Evolutionary conservation across 2,888 invertebrate species (phyloP).

Genomic region (Caenorhabditis sulstoni): DNA sequence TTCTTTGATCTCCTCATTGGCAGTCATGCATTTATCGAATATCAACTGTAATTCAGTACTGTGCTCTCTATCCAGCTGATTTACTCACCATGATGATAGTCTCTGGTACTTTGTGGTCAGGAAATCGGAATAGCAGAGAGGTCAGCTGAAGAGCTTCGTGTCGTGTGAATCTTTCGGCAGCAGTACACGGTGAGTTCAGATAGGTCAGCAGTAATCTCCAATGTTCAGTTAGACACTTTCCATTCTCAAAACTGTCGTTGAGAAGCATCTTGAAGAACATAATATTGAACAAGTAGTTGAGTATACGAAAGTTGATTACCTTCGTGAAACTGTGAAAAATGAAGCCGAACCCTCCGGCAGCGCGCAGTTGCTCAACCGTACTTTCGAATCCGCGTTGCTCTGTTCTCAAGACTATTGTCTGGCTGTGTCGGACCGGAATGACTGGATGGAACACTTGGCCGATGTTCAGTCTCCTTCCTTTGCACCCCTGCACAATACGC

Average conservation of each 20-base stretch:
- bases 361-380: constrained; percentile 22
- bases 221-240: not conserved
- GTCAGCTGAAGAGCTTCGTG: constrained; percentile 27
- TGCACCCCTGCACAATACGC: not conserved
- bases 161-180: constrained; percentile 20
- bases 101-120: constrained; percentile 14
- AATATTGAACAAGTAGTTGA: no score
- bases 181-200: constrained; percentile 5
- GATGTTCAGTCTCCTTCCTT: constrained; percentile 31
- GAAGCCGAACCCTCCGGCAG: constrained; percentile 41
- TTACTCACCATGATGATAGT: constrained; percentile 10
- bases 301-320: no score
- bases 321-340: constrained; percentile 18
- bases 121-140: constrained; percentile 14
- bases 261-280: not conserved
- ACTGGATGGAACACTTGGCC: constrained; percentile 38
- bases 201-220: not conserved
- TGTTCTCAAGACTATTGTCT: not conserved
- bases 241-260: not conserved
- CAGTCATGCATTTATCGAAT: constrained; percentile 35
- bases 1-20: constrained; percentile 24
- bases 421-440: constrained; percentile 26
- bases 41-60: constrained; percentile 7
- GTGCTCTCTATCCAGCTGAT: not conserved
- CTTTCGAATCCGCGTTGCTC: constrained; percentile 18